A percentile compares a stretch with the other conserved stretches of the same genome.
These are phyloP conservation scores for Cyphomyrus discorhynchus DNA, from an alignment of 2,113 vertebrate genomes.

Conservation along the genomic window DNA sequence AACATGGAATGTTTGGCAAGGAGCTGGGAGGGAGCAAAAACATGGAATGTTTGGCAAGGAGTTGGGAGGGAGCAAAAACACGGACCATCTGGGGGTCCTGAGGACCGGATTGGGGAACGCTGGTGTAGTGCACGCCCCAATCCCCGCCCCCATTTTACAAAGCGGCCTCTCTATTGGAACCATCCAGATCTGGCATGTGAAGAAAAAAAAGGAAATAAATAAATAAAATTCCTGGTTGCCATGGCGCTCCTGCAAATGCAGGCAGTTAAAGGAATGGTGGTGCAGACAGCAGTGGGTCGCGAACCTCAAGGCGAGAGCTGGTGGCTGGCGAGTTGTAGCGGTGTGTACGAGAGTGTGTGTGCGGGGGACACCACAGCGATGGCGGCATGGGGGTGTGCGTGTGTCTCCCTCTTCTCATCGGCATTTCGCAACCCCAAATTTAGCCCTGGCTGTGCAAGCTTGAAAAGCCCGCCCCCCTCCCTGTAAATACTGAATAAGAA, in stretches of 20 bases:
- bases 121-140: neutral
- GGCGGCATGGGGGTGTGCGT: neutral
- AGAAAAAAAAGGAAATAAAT: neutral
- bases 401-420: too few relatives aligned
- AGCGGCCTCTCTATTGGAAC: neutral
- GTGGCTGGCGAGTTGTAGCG: neutral
- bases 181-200: neutral
- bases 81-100: neutral
- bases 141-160: neutral
- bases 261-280: neutral
- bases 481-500: constrained; percentile 18
- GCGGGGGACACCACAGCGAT: neutral
- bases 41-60: neutral
- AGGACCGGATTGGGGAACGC: neutral
- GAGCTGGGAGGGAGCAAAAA: neutral
- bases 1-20: neutral
- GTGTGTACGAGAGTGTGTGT: neutral
- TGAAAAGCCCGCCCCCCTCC: neutral
- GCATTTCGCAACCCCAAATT: neutral
- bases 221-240: neutral
- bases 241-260: neutral
- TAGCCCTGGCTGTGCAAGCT: neutral
- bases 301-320: neutral
- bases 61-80: neutral
- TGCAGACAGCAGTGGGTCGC: neutral